A percentile compares a stretch with the other conserved stretches of the same genome.
Evolutionary conservation across 2,888 invertebrate genomes (phyloP).

Genomic region (Protonemura montana): DNA sequence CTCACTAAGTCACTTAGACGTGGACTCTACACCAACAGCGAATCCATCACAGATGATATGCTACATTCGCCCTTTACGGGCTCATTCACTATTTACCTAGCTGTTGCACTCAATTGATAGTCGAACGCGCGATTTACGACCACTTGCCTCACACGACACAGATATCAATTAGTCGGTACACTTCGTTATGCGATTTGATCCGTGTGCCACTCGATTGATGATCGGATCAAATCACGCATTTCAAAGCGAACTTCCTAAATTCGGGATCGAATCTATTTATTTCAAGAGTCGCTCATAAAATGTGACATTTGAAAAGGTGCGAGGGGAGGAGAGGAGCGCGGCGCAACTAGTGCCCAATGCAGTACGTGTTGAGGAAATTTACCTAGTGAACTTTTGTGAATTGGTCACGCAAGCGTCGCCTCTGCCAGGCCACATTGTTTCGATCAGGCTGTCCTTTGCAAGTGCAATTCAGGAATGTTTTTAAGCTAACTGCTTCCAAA

Average conservation of each 20-base stretch:
- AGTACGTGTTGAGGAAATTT: constrained; percentile 31
- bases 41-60: background rate
- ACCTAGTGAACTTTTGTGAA: constrained; percentile 30
- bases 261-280: constrained; percentile 41
- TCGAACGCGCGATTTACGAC: too few species aligned
- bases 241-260: background rate
- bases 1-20: background rate
- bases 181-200: too few species aligned
- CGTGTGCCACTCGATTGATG: background rate
- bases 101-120: too few species aligned
- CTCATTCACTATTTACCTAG: too few species aligned
- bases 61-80: too few species aligned
- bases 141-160: too few species aligned
- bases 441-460: constrained; percentile 20
- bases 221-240: background rate
- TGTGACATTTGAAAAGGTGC: constrained; percentile 43
- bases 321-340: background rate
- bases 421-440: constrained; percentile 32
- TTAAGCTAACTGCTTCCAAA: constrained; percentile 28
- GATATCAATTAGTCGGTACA: too few species aligned
- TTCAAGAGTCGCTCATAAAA: constrained; percentile 43
- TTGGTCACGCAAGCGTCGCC: background rate
- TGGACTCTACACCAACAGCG: background rate
- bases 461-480: constrained; percentile 37
- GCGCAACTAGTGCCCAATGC: background rate